These are phyloP conservation scores for Anorthoa munda DNA, from an alignment of 2,888 invertebrate species.

Conservation along the genomic window DNA sequence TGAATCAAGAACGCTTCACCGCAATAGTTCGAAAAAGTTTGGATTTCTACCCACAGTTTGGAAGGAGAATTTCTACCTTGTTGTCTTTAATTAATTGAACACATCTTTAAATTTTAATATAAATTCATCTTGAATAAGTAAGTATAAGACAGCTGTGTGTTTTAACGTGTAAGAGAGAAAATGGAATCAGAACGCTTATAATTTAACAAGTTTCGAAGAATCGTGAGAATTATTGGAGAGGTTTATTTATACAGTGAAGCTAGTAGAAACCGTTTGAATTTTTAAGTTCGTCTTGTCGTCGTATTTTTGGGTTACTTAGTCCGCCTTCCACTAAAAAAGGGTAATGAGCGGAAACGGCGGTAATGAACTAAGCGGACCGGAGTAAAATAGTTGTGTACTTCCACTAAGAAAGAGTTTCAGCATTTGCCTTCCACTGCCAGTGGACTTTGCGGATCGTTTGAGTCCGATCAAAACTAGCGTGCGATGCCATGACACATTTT, in stretches of 20 bases:
- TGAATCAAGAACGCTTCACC: constrained; percentile 46
- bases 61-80: constrained; percentile 38
- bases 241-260: background rate
- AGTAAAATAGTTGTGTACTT: no score
- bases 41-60: constrained; percentile 21
- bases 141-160: background rate
- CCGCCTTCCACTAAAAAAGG: no score
- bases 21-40: constrained; percentile 58
- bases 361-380: no score
- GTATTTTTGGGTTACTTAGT: no score
- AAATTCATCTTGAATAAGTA: constrained; percentile 7
- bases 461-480: no score
- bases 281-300: background rate
- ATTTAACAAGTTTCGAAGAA: background rate
- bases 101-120: constrained; percentile 15
- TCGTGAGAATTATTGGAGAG: background rate
- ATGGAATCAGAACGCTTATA: background rate
- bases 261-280: background rate
- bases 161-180: background rate
- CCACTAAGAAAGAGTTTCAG: no score
- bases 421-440: no score
- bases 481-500: no score
- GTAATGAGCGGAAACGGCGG: no score
- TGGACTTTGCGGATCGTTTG: no score
- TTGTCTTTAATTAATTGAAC: constrained; percentile 25